These are phyloP conservation scores for Gryllus longicercus DNA, from an alignment of 2,888 invertebrate species.

Conservation along the genomic window DNA sequence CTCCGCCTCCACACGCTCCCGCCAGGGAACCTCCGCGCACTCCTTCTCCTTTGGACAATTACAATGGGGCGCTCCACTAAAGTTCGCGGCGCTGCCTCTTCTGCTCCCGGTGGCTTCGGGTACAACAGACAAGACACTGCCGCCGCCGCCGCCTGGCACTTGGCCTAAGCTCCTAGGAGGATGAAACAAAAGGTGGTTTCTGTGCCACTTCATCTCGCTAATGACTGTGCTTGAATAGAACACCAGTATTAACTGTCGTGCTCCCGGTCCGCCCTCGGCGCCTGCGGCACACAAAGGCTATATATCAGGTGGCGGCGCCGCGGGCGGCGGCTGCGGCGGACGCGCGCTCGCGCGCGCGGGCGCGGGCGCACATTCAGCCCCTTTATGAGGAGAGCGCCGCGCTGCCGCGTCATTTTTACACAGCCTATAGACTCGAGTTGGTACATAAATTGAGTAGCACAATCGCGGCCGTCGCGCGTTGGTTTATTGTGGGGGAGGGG, in stretches of 20 bases:
- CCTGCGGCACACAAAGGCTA: neutral
- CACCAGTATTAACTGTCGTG: conserved; percentile 31
- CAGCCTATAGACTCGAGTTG: conserved; percentile 17
- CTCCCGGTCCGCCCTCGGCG: neutral
- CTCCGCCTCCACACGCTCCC: too few species aligned
- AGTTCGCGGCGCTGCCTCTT: neutral
- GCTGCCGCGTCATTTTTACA: neutral
- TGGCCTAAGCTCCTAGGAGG: neutral
- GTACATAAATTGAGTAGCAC: conserved; percentile 17
- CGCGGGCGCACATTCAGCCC: neutral
- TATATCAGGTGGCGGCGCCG: conserved; percentile 10
- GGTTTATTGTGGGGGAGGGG: neutral
- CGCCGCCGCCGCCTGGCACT: neutral
- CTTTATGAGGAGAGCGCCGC: neutral
- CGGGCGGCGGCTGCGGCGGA: neutral
- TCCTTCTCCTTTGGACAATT: neutral
- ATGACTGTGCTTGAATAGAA: conserved; percentile 29
- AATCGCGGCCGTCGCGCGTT: neutral
- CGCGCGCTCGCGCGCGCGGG: neutral
- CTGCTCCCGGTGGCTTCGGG: too few species aligned
- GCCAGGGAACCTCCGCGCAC: too few species aligned
- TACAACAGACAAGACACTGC: neutral
- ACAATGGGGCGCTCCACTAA: neutral
- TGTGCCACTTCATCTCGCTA: conserved; percentile 26
- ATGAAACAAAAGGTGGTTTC: conserved; percentile 31